A percentile compares a stretch with the other conserved stretches of the same genome.
phyloP scores from a whole-genome alignment of 2,888 invertebrate species.

The Folsomia candida region DNA sequence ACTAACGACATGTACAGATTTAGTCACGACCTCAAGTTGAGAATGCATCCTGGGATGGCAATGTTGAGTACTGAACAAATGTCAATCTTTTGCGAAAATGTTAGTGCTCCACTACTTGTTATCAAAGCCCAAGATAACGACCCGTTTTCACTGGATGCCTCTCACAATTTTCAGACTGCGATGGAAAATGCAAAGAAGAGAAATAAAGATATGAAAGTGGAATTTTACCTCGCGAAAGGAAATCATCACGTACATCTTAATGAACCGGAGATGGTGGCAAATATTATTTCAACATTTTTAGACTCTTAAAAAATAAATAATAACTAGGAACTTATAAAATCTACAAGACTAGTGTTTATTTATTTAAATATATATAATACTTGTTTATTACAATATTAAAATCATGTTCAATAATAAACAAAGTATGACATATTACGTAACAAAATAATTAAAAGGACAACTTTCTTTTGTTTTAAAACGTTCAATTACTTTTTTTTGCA shows the following conservation, averaged over 20 bases:
- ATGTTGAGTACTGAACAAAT: conserved; percentile 28
- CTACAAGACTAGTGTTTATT: no score
- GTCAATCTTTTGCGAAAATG: conserved; percentile 38
- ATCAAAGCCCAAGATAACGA: conserved; percentile 49
- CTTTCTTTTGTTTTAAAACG: no score
- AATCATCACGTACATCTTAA: conserved; percentile 51
- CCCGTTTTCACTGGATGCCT: conserved; percentile 50
- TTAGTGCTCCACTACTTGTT: conserved; percentile 52
- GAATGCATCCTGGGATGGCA: conserved; percentile 38
- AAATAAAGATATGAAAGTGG: conserved; percentile 27
- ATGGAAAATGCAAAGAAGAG: not conserved
- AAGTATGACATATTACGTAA: no score
- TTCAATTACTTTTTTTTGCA: no score
- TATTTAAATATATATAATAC: no score
- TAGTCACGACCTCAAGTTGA: conserved; percentile 43
- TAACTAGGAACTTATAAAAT: no score
- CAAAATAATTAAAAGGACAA: no score
- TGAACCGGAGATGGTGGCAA: conserved; percentile 48
- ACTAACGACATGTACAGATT: conserved; percentile 23
- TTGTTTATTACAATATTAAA: no score
- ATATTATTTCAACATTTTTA: conserved; percentile 47
- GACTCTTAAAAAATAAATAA: no score
- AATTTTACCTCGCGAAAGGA: conserved; percentile 44
- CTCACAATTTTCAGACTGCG: conserved; percentile 32
- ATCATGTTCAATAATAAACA: no score